Evolutionary conservation across 2,797 vertebrate genomes (phyloP).

Genomic region (Gambusia yucatana): DNA sequence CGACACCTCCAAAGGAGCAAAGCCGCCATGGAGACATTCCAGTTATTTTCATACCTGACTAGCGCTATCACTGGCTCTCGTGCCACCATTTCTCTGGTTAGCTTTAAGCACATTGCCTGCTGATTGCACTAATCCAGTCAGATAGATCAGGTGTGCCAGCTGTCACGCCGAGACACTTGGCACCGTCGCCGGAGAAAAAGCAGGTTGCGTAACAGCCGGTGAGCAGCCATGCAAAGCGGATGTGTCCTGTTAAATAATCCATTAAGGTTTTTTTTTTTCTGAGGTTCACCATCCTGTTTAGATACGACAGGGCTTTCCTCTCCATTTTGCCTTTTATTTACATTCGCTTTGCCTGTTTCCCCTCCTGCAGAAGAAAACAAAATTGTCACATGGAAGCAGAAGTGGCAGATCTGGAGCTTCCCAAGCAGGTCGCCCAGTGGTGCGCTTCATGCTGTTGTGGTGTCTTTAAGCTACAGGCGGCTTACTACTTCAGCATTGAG

Average conservation of each 20-base stretch:
- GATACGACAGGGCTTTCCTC: conserved; percentile 34
- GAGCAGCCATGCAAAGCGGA: conserved; percentile 71
- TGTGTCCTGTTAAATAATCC: conserved; percentile 80
- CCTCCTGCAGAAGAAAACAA: conserved; percentile 14
- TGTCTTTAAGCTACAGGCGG: conserved; percentile 37
- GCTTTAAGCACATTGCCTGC: conserved; percentile 65
- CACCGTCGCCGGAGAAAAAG: conserved; percentile 34
- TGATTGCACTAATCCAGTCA: conserved; percentile 75
- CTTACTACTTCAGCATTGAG: conserved; percentile 37
- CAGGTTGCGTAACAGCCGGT: conserved; percentile 65
- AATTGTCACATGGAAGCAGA: conserved; percentile 25
- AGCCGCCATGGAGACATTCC: conserved; percentile 11
- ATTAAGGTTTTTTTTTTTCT: conserved; percentile 56
- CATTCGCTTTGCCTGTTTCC: conserved; percentile 1
- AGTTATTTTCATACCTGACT: conserved; percentile 52
- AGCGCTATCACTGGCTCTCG: conserved; percentile 25
- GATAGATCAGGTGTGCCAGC: conserved; percentile 80
- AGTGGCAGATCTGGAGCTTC: conserved; percentile 46
- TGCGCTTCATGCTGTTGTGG: conserved; percentile 20
- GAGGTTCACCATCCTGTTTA: conserved; percentile 42
- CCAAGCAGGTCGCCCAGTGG: conserved; percentile 21
- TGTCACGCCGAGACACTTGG: conserved; percentile 63
- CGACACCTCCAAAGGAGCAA: not conserved
- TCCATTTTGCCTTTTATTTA: conserved; percentile 9
- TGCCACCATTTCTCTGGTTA: conserved; percentile 54